phyloP scores from a whole-genome alignment of 1,140 invertebrate species.

The Dolichoris vasculosae region DNA sequence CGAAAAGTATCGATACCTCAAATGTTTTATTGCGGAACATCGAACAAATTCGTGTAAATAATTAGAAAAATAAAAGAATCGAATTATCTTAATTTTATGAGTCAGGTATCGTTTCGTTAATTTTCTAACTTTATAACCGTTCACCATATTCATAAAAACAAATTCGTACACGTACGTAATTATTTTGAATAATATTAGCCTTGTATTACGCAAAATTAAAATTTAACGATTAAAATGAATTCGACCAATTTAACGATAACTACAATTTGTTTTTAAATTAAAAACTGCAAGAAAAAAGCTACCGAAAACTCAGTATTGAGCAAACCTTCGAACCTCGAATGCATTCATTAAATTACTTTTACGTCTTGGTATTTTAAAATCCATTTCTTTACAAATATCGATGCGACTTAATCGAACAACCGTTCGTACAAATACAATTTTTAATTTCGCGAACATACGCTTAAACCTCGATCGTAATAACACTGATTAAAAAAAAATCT shows the following conservation, averaged over 20 bases:
- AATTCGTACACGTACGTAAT: too few species aligned
- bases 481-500: not conserved
- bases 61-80: slow-evolving; percentile 5
- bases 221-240: too few species aligned
- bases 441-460: not conserved
- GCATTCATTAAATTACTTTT: not conserved
- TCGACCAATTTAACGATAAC: too few species aligned
- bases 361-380: not conserved
- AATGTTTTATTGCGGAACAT: not conserved
- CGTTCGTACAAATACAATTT: not conserved
- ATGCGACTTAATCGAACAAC: not conserved
- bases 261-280: too few species aligned
- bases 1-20: not conserved
- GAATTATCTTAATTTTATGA: too few species aligned
- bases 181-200: too few species aligned
- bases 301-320: not conserved
- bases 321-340: not conserved
- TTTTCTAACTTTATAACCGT: too few species aligned
- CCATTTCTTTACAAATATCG: not conserved
- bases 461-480: not conserved
- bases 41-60: not conserved
- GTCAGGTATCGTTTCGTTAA: too few species aligned
- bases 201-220: too few species aligned
- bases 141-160: too few species aligned
- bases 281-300: not conserved